Evolutionary conservation across 2,113 vertebrate species (phyloP).

Genomic region (Gnathonemus echidnorhynchus): DNA sequence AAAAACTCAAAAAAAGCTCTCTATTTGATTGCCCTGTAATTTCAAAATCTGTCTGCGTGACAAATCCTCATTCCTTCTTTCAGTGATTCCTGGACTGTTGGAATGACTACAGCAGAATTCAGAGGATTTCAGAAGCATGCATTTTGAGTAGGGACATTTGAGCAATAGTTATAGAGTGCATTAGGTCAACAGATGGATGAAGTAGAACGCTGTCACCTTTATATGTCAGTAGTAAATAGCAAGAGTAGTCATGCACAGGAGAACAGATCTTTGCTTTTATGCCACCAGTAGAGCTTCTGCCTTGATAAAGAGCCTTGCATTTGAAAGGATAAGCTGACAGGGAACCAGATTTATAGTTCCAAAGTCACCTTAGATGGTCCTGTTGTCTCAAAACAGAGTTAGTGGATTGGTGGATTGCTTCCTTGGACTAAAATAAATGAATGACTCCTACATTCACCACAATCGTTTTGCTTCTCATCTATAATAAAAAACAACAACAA

Average conservation of each 20-base stretch:
- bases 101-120: not conserved
- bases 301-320: not conserved
- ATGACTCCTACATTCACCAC: not conserved
- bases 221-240: not conserved
- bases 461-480: not conserved
- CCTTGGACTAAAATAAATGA: too few relatives aligned
- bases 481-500: too few relatives aligned
- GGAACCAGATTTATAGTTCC: not conserved
- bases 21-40: not conserved
- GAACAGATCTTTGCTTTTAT: not conserved
- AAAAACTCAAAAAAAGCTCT: not conserved
- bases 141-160: not conserved
- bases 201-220: not conserved
- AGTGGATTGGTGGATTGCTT: not conserved
- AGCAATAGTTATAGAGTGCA: too few relatives aligned
- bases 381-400: not conserved
- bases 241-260: not conserved
- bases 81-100: not conserved
- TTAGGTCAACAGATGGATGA: not conserved
- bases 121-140: not conserved
- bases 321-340: constrained; percentile 6
- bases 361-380: not conserved
- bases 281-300: not conserved
- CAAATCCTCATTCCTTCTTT: not conserved
- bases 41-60: not conserved